A percentile compares a stretch with the other conserved stretches of the same genome.
Evolutionary conservation across 2,797 vertebrate species (phyloP).

Genomic region (Pantherophis vulpinus): DNA sequence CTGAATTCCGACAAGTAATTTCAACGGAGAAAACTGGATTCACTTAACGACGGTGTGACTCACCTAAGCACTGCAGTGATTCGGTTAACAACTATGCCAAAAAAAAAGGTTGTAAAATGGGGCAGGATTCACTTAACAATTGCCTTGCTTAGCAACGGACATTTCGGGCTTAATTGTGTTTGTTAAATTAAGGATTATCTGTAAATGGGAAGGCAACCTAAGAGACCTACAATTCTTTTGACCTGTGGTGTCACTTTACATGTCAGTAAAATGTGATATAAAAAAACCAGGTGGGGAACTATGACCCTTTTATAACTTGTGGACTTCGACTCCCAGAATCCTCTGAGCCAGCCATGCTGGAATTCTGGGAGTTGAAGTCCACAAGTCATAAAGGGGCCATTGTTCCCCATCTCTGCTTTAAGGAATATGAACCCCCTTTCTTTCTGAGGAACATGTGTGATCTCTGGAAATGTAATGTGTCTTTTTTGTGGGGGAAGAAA

Average conservation of each 20-base stretch:
- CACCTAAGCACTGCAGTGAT: no score
- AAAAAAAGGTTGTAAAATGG: neutral
- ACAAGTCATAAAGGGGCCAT: neutral
- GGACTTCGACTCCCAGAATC: neutral
- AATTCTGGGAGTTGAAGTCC: neutral
- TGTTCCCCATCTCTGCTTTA: neutral
- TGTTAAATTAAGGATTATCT: neutral
- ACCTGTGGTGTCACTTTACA: no score
- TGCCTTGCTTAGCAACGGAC: neutral
- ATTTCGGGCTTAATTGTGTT: neutral
- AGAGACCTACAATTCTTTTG: no score
- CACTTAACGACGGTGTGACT: no score
- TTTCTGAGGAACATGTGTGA: neutral
- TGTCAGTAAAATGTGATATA: no score
- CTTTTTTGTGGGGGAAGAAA: neutral
- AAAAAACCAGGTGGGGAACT: neutral
- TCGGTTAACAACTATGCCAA: neutral
- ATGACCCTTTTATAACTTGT: no score
- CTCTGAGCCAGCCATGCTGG: neutral
- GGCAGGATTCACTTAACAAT: neutral
- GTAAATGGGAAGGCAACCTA: neutral
- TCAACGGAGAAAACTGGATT: no score
- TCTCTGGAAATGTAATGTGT: neutral
- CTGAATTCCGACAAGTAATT: no score
- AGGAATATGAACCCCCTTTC: neutral